Base-by-base conservation (phyloP, 2,797 vertebrate genomes). In the Chelmon rostratus region DNA sequence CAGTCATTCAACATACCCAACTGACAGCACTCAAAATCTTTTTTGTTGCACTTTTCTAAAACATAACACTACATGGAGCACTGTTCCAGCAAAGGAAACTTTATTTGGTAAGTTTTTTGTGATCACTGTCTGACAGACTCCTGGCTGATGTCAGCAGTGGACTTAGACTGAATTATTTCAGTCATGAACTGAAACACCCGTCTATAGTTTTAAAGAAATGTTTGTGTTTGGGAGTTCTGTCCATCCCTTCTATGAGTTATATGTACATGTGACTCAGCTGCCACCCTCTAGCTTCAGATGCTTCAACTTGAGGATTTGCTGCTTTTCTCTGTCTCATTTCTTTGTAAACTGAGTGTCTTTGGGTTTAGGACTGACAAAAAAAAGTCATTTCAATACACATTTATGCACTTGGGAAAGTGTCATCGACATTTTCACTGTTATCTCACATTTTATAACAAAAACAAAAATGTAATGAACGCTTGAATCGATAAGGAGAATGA, bases 141-240 rank as follows among this genome's bases (percentile, higher is more conserved):
- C 16, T 28, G 9, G 11, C 50, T 28, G 11, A n/a, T 15, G 42
- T 65, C 9, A 50, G 2, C 37, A 18, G 19, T 50, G 3, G 23
- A 47, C 73, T 25, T 47, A 47, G 19, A 66, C 16, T 6, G 25
- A 72, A 31, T 12, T 44, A 61, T 54, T 54, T 49, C 21, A 49
- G 38, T 13, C 53, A 21, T 6, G 19, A 44, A 63, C 21, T n/a
- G 2, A 35, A 49, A 46, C 16, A 54, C 54, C 11, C 57, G 16
- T 46, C 35, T 28, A 37, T 21, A 37, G 9, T 49, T 70, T 35
- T 54, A 54, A 54, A n/a, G 35, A 15, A 42, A 1, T 49, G 21
- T 62, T 66, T 75, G 4, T n/a, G 12, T 81, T 44, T 46, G 62
- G 33, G 68, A 57, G n/a, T 67, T 76, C 42, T 63, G 56, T 77